Evolutionary conservation across 2,113 vertebrate genomes (phyloP).

Genomic region (Haplochromis burtoni): DNA sequence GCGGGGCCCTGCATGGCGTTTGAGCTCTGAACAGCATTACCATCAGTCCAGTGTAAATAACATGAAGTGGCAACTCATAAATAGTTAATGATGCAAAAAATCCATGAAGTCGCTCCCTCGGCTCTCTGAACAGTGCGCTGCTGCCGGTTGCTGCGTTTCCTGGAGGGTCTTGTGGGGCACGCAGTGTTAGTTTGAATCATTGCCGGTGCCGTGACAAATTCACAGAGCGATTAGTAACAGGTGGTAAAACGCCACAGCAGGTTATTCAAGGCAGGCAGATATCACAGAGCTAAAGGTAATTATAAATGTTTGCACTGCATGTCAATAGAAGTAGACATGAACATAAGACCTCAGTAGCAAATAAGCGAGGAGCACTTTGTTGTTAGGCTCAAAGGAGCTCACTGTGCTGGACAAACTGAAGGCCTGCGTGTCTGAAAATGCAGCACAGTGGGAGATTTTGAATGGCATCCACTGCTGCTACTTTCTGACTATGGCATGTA

Average conservation of each 20-base stretch:
- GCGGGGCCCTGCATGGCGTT: conserved; percentile 63
- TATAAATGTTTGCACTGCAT: conserved; percentile 32
- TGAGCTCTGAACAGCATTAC: conserved; percentile 75
- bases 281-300: conserved; percentile 45
- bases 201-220: conserved; percentile 43
- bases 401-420: conserved; percentile 24
- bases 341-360: conserved; percentile 12
- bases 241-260: conserved; percentile 64
- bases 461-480: conserved; percentile 21
- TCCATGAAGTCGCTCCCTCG: conserved; percentile 72
- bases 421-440: conserved; percentile 13
- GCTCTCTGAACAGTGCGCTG: conserved; percentile 9
- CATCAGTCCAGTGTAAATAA: conserved; percentile 87
- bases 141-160: conserved; percentile 38
- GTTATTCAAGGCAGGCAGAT: conserved; percentile 46
- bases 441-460: conserved; percentile 30
- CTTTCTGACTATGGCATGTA: conserved; percentile 38
- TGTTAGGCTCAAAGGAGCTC: conserved; percentile 35
- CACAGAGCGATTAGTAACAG: conserved; percentile 70
- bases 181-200: conserved; percentile 61
- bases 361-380: conserved; percentile 19
- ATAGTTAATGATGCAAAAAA: conserved; percentile 83
- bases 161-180: conserved; percentile 52
- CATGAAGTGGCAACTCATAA: conserved; percentile 88
- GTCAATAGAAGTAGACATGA: conserved; percentile 31